A percentile compares a stretch with the other conserved stretches of the same genome.
phyloP scores from a whole-genome alignment of 2,113 vertebrate species.

The Chamaetylas fuelleborni region DNA sequence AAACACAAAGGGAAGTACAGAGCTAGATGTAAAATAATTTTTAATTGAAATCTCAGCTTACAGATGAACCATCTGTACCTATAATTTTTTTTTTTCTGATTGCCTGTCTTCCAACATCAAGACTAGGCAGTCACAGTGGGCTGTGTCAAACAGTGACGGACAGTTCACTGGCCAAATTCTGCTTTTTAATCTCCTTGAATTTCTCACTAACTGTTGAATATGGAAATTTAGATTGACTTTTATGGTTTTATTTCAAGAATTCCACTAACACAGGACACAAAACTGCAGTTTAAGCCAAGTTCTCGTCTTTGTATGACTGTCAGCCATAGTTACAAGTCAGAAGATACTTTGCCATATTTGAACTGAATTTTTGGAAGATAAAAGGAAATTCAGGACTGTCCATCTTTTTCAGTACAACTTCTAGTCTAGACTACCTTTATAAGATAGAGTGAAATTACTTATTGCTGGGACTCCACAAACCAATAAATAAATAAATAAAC shows the following conservation, averaged over 20 bases:
- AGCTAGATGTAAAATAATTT: background rate
- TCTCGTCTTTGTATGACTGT: background rate
- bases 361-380: background rate
- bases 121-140: background rate
- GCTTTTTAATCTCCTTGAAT: background rate
- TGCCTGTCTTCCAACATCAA: background rate
- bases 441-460: background rate
- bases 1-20: background rate
- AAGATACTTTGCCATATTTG: background rate
- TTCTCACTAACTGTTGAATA: background rate
- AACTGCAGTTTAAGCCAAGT: background rate
- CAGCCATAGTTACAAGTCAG: background rate
- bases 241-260: background rate
- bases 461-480: background rate
- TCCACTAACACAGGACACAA: background rate
- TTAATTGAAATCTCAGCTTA: background rate
- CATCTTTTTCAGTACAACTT: background rate
- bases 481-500: background rate
- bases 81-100: background rate
- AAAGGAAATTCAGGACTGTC: background rate
- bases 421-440: background rate
- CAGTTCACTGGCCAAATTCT: background rate
- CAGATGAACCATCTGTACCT: background rate
- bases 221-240: background rate
- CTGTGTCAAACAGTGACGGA: background rate